Base-by-base conservation (phyloP, 2,113 vertebrate genomes). In the Neopipo cinnamomea region DNA sequence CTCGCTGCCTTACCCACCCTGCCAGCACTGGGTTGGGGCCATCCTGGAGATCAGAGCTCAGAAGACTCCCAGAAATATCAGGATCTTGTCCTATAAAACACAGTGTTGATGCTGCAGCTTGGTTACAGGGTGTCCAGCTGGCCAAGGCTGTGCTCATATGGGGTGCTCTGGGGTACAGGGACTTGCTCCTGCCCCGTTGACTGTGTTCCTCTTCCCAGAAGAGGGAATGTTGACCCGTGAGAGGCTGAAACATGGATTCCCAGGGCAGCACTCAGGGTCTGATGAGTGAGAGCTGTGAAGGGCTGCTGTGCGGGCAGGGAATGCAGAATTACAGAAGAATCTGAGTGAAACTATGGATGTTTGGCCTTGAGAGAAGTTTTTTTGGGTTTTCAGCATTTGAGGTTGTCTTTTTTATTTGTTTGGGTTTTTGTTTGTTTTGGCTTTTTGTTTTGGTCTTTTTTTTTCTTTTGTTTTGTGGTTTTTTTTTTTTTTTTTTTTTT, bases 141-240 rank as follows among this genome's bases (percentile, higher is more conserved):
- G 35, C 31, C 6, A 8, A 31, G 14, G 27, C 44, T 62, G 49
- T 1, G 3, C 17, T 77, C 2, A 2, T 17, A 15, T 1, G 4
- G 61, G 41, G 15, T 33, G 33, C 41, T 16, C 47, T 3, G 12
- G 20, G n/a, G 14, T 13, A 21, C 35, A 16, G 19, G 50, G n/a
- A 23, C 37, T 50, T 23, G 49, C 30, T 73, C 28, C 71, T 42
- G 37, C 30, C 59, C 39, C 37, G 12, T 30, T 2, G 3, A 23
- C n/a, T 0, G 0, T 24, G 12, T 44, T 25, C 61, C 21, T 44
- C 21, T 72, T 81, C 42, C 25, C 71, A n/a, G 75, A 42, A 41
- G 53, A 9, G 12, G 33, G 58, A 55, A 24, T 1, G 3, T 50
- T 84, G 67, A 23, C 20, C 65, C 14, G 1, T 9, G 3, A 5